phyloP scores from a whole-genome alignment of 2,888 invertebrate genomes.

The Stramonita haemastoma region DNA sequence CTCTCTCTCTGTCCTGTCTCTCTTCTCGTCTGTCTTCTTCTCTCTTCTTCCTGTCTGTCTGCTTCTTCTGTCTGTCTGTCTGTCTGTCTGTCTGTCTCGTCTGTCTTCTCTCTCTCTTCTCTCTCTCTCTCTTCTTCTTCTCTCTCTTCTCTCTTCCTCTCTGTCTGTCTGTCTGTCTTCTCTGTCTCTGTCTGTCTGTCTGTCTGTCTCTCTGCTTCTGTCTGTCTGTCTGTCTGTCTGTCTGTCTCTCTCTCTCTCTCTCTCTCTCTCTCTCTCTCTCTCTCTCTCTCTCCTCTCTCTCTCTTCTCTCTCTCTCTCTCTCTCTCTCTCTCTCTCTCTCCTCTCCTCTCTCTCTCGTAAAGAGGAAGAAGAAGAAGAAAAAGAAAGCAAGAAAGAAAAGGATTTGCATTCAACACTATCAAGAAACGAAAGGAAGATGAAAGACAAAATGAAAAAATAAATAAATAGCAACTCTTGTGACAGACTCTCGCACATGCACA shows the following conservation, averaged over 20 bases:
- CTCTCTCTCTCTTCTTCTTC: background rate
- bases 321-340: conserved; percentile 1
- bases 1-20: too few species aligned
- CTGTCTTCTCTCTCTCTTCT: background rate
- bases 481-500: background rate
- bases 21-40: too few species aligned
- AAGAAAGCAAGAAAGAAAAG: background rate
- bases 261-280: background rate
- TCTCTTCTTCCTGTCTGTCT: too few species aligned
- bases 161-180: too few species aligned
- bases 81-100: too few species aligned
- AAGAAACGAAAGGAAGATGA: too few species aligned
- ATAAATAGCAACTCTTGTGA: background rate
- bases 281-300: background rate
- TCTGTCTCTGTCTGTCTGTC: background rate
- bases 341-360: background rate
- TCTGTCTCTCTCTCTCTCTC: background rate
- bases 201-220: background rate
- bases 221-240: background rate
- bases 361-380: background rate
- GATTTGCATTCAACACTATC: background rate
- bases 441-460: too few species aligned
- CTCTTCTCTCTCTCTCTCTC: background rate
- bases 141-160: too few species aligned
- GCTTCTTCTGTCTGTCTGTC: too few species aligned